Conservation (phyloP, 2,113 vertebrate genomes). For the Phodopus roborovskii region DNA sequence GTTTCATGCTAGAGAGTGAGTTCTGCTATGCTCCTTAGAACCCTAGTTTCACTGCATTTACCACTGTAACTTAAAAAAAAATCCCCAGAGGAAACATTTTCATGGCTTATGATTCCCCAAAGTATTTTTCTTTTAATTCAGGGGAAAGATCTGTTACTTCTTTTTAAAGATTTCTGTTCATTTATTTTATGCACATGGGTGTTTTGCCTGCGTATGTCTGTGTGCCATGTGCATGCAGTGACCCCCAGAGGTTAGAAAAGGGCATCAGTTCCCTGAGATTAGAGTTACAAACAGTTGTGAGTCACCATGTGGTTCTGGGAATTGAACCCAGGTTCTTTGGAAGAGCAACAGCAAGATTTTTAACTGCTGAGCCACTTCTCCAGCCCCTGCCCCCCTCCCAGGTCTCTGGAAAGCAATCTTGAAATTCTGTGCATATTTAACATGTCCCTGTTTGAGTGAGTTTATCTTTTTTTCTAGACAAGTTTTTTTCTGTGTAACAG, state of each 20-base stretch:
- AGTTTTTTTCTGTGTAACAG: not conserved
- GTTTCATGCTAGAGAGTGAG: slow-evolving; percentile 8
- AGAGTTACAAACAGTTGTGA: not conserved
- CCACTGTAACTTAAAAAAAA: not conserved
- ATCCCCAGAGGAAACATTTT: not conserved
- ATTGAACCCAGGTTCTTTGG: not conserved
- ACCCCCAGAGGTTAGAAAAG: not conserved
- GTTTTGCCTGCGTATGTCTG: not conserved
- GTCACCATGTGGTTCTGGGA: not conserved
- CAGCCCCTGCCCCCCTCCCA: not conserved
- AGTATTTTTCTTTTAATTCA: not conserved
- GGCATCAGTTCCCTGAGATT: not conserved
- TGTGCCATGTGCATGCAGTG: not conserved
- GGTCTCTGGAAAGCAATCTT: not conserved
- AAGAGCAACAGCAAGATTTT: not conserved
- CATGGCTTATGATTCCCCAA: not conserved
- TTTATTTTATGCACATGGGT: not conserved
- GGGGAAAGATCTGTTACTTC: not conserved
- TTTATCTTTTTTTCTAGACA: not conserved
- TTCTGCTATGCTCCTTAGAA: not conserved
- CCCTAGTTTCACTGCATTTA: not conserved
- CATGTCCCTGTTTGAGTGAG: slow-evolving; percentile 10
- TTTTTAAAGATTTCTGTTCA: not conserved
- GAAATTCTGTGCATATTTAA: slow-evolving; percentile 15
- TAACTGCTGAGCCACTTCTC: not conserved